Evolutionary conservation across 92 coral and sea anemone species (phyloP).

Genomic region (Phymanthus crucifer): DNA sequence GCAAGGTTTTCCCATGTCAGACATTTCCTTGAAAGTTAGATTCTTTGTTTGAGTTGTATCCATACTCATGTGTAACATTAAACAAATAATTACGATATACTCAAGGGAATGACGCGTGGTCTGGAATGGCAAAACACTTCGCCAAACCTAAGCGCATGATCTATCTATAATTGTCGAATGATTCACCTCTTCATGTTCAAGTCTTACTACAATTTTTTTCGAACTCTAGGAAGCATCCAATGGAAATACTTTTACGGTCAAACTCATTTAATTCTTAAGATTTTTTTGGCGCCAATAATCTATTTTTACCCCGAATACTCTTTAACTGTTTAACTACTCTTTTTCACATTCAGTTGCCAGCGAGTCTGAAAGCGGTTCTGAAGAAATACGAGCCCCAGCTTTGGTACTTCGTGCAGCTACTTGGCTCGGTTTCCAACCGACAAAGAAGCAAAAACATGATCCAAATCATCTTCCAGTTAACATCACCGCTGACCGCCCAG

Average conservation of each 20-base stretch:
- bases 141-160: too few relatives aligned
- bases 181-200: too few relatives aligned
- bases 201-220: too few relatives aligned
- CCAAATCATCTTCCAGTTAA: constrained; percentile 34
- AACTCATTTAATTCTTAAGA: neutral
- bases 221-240: neutral
- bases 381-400: constrained; percentile 50
- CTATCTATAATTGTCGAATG: too few relatives aligned
- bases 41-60: too few relatives aligned
- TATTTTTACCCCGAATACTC: too few relatives aligned
- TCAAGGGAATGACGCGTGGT: too few relatives aligned
- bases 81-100: too few relatives aligned
- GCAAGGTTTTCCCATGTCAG: too few relatives aligned
- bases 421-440: constrained; percentile 45
- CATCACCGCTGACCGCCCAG: constrained; percentile 47
- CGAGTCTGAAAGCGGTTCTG: constrained; percentile 15
- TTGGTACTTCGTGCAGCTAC: constrained; percentile 45
- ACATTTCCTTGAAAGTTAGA: too few relatives aligned
- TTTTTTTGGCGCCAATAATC: neutral
- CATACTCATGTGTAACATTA: too few relatives aligned
- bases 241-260: neutral
- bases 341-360: constrained; percentile 52
- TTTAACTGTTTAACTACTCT: neutral
- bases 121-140: too few relatives aligned
- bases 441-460: constrained; percentile 16